A percentile compares a stretch with the other conserved stretches of the same genome.
Conservation (phyloP, 1,140 invertebrate species). For the Drosophila kikkawai region DNA sequence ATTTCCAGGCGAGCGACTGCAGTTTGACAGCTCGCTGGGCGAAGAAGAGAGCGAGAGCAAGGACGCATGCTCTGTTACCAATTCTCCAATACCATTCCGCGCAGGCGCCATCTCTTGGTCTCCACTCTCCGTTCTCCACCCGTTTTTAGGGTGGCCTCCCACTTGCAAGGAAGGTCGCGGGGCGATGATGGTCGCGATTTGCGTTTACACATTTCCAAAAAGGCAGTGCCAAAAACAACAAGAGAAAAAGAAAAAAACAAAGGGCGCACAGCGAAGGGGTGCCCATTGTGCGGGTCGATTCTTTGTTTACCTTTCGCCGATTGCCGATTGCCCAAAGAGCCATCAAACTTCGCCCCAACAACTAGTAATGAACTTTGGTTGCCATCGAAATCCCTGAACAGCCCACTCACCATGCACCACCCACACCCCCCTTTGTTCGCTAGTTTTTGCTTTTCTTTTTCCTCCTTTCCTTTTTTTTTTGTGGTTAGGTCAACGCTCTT, state of each 20-base stretch:
- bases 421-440: not conserved
- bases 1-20: slow-evolving; percentile 43
- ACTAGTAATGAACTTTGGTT: slow-evolving; percentile 66
- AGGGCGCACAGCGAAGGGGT: slow-evolving; percentile 11
- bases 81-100: slow-evolving; percentile 54
- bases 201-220: slow-evolving; percentile 52
- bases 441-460: slow-evolving; percentile 15
- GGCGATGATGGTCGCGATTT: slow-evolving; percentile 26
- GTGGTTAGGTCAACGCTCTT: slow-evolving; percentile 43
- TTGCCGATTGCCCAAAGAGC: slow-evolving; percentile 50
- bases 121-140: slow-evolving; percentile 28
- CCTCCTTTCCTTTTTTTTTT: not conserved
- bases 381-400: slow-evolving; percentile 26
- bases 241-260: not conserved
- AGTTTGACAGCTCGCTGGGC: slow-evolving; percentile 6
- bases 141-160: slow-evolving; percentile 26
- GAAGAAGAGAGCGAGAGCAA: slow-evolving; percentile 14
- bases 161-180: slow-evolving; percentile 45
- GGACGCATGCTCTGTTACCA: slow-evolving; percentile 19
- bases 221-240: slow-evolving; percentile 52
- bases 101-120: slow-evolving; percentile 57
- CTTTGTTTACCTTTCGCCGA: slow-evolving; percentile 76
- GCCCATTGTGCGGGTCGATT: slow-evolving; percentile 51
- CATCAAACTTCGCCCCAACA: slow-evolving; percentile 32
- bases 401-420: not conserved